A percentile compares a stretch with the other conserved stretches of the same genome.
phyloP scores from a whole-genome alignment of 2,888 invertebrate species.

The Sepioteuthis lessoniana region DNA sequence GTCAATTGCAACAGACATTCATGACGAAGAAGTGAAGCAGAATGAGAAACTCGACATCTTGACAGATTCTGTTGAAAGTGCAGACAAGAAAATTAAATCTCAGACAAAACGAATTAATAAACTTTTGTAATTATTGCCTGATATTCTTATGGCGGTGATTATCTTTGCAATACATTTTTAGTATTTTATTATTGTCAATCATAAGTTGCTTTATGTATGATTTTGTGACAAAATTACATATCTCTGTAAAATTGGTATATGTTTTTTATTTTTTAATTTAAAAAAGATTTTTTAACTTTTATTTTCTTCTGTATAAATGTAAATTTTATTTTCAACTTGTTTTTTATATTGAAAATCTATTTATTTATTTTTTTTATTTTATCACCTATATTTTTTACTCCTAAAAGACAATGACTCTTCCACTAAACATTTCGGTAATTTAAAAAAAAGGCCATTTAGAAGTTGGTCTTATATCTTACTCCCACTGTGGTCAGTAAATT shows the following conservation, averaged over 20 bases:
- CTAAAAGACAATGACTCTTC: no score
- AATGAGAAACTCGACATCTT: constrained; percentile 41
- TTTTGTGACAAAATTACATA: neutral
- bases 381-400: neutral
- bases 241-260: neutral
- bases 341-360: neutral
- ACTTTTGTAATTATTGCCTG: neutral
- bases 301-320: neutral
- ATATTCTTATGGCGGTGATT: neutral
- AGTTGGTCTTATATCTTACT: neutral
- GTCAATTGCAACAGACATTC: constrained; percentile 34
- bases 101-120: constrained; percentile 42
- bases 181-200: neutral
- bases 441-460: neutral
- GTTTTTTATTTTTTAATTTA: neutral
- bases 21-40: constrained; percentile 36
- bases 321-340: neutral
- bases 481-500: neutral
- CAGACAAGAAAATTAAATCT: neutral
- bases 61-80: constrained; percentile 24
- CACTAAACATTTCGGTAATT: no score
- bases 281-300: no score
- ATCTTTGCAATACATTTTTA: constrained; percentile 8
- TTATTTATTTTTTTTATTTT: neutral
- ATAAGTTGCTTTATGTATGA: neutral